Evolutionary conservation across 2,888 invertebrate species (phyloP), one percentile per base, ranked within the genome.

Genomic region (Thalpophila matura): DNA sequence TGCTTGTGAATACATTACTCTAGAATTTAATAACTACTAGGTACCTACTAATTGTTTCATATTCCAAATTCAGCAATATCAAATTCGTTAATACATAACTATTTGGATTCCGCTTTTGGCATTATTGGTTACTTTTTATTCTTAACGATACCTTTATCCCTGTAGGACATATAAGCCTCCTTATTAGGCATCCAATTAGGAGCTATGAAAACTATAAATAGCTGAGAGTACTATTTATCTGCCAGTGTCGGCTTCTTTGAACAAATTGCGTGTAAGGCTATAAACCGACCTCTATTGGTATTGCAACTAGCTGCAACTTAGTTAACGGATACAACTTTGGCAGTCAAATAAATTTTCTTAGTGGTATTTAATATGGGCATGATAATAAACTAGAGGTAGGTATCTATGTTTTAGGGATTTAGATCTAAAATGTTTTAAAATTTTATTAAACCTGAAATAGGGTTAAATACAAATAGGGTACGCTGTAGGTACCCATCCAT

Each of bases 201-300:
- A 79, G 86, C 85, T 83, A 89, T 89, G 84, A 89, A 86, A 84
- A 85, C 83, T 89, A 86, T 88, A 88, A 89, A 86, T 75, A 82
- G 76, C 60, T 78, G 72, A 80, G 78, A 79, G 74, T 77, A 82
- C 80, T 85, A 87, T 88, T 86, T 85, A 87, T 89, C 85, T 82
- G 86, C 84, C 74, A 83, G 79, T 80, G 89, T 86, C 90, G 90
- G 91, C 87, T 76, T 86, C 87, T 88, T 89, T 88, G 86, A 85
- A 81, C 82, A 89, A 89, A 91, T 91, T 87, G 90, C 87, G 81
- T 84, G 81, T 79, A 76, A 78, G 82, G 85, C 87, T 80, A 86
- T 91, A 90, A 89, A 87, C 75, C 74, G 74, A 54, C 69, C 76
- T 77, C 72, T 77, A 82, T 84, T 66, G 63, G 49, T 70, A 84